Evolutionary conservation across 2,888 invertebrate species (phyloP), one percentile per base, ranked within the genome.

Genomic region (Melitaea athalia): DNA sequence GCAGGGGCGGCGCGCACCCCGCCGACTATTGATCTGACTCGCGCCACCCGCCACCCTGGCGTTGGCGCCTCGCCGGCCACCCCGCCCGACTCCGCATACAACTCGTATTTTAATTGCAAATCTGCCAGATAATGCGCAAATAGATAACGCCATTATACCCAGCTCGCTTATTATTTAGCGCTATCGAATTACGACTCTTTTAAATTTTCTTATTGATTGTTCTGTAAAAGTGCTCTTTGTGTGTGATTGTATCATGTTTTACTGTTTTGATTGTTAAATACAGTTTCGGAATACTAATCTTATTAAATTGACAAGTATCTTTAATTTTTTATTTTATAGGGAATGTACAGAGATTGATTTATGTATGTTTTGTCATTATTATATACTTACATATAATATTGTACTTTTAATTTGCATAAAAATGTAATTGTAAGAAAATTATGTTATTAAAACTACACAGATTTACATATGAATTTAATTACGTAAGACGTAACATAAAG

Each of bases 21-120:
- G 85, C 79, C 89, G 89, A 91, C 91, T 91, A 91, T 91, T 92
- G 91, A 91, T 92, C 91, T 91, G 91, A 72, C 77, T 75, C 76
- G 72, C 76, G 74, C 75, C 74, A 64, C 76, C 76, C 76, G 14
- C 75, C 68, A 14, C 57, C 57, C 57, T 57, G 57, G 42, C 78
- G 76, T 75, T 79, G 74, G 78, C 81, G 79, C 76, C 75, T 76
- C 79, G 74, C 79, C 59, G 71, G 59, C 73, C 77, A 61, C 70
- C 73, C 75, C 75, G 74, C 77, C 78, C 76, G 70, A 73, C 77
- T 78, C 77, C 73, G 79, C 83, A 79, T 80, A 86, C 88, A 88
- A 85, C 88, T 89, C 90, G 85, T 88, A 91, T 92, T 92, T 92
- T 92, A 92, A 92, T 92, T 92, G 92, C 91, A 92, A 92, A 92